Conservation (phyloP, 2,113 vertebrate genomes). For the Colossoma macropomum region DNA sequence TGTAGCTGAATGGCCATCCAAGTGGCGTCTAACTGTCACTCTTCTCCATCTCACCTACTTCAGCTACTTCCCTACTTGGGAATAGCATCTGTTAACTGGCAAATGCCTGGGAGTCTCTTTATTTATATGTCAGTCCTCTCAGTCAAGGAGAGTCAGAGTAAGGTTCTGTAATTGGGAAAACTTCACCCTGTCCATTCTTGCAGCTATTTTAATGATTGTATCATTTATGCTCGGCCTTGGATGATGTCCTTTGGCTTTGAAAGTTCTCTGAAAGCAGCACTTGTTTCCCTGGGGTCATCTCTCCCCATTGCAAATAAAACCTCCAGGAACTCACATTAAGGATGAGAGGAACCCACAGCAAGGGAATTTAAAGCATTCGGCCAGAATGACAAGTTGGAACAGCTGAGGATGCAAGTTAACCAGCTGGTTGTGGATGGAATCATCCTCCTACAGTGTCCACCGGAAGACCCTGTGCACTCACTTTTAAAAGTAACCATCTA, state of each 20-base stretch:
- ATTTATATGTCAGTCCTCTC: not conserved
- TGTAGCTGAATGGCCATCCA: not conserved
- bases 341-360: slow-evolving; percentile 30
- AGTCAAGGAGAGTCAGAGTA: not conserved
- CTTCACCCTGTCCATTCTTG: not conserved
- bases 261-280: slow-evolving; percentile 17
- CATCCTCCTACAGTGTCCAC: not conserved
- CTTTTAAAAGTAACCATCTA: not conserved
- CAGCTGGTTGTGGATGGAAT: slow-evolving; percentile 4
- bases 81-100: slow-evolving; percentile 26
- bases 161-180: slow-evolving; percentile 7
- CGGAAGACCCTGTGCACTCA: not conserved
- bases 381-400: slow-evolving; percentile 70
- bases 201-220: slow-evolving; percentile 39
- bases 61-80: slow-evolving; percentile 15
- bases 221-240: slow-evolving; percentile 6
- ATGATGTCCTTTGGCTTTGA: slow-evolving; percentile 28
- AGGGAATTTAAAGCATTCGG: slow-evolving; percentile 67
- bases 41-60: not conserved
- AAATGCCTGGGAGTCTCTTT: slow-evolving; percentile 9
- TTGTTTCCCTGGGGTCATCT: slow-evolving; percentile 26
- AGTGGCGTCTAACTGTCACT: not conserved
- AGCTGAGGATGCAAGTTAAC: slow-evolving; percentile 60
- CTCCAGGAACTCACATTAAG: slow-evolving; percentile 23
- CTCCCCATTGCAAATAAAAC: slow-evolving; percentile 13